These are phyloP conservation scores for Styela plicata DNA, from an alignment of 23 tunicate genomes.

Conservation along the genomic window DNA sequence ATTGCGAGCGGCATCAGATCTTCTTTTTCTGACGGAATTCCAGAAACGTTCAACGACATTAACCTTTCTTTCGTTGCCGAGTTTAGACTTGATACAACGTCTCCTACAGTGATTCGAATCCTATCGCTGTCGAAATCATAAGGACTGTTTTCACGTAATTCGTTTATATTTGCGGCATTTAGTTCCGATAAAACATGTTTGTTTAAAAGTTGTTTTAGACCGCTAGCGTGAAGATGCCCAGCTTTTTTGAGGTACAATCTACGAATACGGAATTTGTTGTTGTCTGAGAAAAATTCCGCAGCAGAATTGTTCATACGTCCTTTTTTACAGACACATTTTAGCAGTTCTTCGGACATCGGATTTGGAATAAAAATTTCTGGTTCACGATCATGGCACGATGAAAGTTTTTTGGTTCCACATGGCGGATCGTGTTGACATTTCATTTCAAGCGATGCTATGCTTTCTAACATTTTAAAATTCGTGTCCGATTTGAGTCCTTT, in stretches of 20 bases:
- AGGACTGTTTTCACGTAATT: neutral
- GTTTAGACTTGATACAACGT: slow-evolving; percentile 11
- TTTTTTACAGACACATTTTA: slow-evolving; percentile 13
- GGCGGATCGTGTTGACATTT: slow-evolving; percentile 25
- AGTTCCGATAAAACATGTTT: slow-evolving; percentile 19
- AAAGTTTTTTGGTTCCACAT: slow-evolving; percentile 7
- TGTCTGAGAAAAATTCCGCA: slow-evolving; percentile 16
- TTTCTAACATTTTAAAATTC: neutral
- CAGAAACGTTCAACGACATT: slow-evolving; percentile 24
- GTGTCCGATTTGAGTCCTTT: neutral
- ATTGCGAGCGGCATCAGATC: slow-evolving; percentile 5
- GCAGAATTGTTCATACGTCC: slow-evolving; percentile 2
- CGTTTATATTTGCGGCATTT: slow-evolving; percentile 21
- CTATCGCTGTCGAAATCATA: neutral
- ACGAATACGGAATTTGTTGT: neutral
- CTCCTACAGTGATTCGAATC: slow-evolving; percentile 13
- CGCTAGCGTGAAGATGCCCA: slow-evolving; percentile 3
- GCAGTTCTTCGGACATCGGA: slow-evolving; percentile 11
- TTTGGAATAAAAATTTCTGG: slow-evolving; percentile 9
- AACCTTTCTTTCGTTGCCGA: slow-evolving; percentile 19
- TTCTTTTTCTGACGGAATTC: slow-evolving; percentile 10
- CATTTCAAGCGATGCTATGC: slow-evolving; percentile 14
- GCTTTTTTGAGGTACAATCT: slow-evolving; percentile 13
- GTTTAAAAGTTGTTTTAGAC: slow-evolving; percentile 9
- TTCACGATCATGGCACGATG: neutral